Evolutionary conservation across 53 echinoderm and acorn worm species (phyloP), one percentile per base, ranked within the genome.

Genomic region (Antedon mediterranea): DNA sequence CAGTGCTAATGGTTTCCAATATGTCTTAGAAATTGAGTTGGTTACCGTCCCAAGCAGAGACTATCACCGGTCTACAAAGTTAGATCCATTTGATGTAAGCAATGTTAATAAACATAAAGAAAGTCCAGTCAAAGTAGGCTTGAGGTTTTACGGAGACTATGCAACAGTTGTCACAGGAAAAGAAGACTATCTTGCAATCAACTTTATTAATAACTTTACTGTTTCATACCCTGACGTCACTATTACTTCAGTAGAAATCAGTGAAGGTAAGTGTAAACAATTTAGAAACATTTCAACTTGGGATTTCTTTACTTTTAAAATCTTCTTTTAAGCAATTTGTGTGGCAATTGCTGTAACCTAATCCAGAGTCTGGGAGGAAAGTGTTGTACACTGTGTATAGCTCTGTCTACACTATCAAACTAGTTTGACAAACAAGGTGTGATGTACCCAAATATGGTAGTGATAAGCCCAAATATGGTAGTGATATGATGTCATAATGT

Each of bases 111-210:
- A 72, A 30, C 71, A 80, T 41, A 82, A 85, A 0, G 93, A 89
- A 0, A 84, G 84, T 1, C 43, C 88, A 0, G 73, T 28, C 3
- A 71, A 75, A 28, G 75, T 97, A 4, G 78, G 76, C 15, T 32
- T 90, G 43, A 77, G 89, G 30, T 98, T 90, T 70, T 28, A 82
- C 26, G 92, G 83, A 0, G 92, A 90, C 77, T 98, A 98, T 79
- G 57, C 81, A 34, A 70, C 43, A 26, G 83, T 97, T 26, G 91
- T 79, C 28, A 79, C 72, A 1, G 92, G 98, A 20, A 81, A 86
- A 11, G 92, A 98, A 71, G 76, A 75, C 0, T 72, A 32, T 11
- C 78, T 98, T 31, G 71, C 79, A 31, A 88, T 84, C 26, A 84
- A 86, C 42, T 88, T 92, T 76, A 72, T 86, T 71, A 98, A 98